A percentile compares a stretch with the other conserved stretches of the same genome.
Evolutionary conservation across 2,888 invertebrate species (phyloP).

Genomic region (Diogma glabrata): DNA sequence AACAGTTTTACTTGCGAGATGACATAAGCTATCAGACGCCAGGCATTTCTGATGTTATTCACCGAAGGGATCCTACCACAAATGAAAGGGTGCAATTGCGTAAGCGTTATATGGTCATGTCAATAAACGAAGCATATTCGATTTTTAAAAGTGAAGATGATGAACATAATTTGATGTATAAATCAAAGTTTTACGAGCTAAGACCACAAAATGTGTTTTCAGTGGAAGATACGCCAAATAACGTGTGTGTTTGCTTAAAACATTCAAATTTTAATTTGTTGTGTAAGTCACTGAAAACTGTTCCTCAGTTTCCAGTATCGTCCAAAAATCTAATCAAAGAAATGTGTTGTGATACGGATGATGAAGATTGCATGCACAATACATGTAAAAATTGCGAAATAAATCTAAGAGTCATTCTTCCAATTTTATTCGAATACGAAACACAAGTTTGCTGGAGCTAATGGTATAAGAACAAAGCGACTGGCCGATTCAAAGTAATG

Average conservation of each 20-base stretch:
- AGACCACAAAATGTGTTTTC: background rate
- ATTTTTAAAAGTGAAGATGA: background rate
- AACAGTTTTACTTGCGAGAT: background rate
- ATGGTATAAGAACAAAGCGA: no score
- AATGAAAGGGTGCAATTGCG: background rate
- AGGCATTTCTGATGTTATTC: constrained; percentile 1
- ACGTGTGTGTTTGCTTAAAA: background rate
- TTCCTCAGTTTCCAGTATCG: background rate
- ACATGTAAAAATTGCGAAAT: background rate
- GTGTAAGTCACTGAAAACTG: background rate
- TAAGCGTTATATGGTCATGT: background rate
- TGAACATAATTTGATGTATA: background rate
- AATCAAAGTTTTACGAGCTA: background rate
- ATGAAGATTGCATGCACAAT: background rate
- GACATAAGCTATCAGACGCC: background rate
- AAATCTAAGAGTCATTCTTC: background rate
- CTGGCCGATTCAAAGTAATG: no score
- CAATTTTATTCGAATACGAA: no score
- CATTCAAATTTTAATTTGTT: background rate
- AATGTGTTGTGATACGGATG: background rate
- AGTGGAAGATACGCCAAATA: background rate
- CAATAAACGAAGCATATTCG: background rate
- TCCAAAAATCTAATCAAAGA: background rate
- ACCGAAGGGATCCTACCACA: no score
- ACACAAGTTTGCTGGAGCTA: no score